phyloP scores from a whole-genome alignment of 2,888 invertebrate species.

The Tipula confusa region DNA sequence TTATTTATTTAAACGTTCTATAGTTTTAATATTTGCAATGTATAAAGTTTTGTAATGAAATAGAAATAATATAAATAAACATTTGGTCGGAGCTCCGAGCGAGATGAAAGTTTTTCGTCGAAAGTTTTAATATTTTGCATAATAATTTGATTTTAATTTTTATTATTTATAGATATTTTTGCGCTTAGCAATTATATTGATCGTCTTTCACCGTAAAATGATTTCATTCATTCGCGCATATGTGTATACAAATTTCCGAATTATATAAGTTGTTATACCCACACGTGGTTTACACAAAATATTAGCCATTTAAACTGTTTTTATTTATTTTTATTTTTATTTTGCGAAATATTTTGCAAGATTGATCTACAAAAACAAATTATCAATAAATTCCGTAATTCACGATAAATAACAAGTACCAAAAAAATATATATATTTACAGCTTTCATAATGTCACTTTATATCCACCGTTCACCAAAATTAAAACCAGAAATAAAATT shows the following conservation, averaged over 20 bases:
- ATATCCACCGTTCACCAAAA: neutral
- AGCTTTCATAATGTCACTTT: neutral
- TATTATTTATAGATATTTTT: conserved; percentile 3
- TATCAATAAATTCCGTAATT: neutral
- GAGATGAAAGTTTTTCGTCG: neutral
- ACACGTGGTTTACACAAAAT: neutral
- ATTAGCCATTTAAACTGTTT: neutral
- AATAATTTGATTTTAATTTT: neutral
- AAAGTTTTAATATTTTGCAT: neutral
- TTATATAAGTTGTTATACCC: neutral
- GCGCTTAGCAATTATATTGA: neutral
- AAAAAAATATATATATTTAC: neutral
- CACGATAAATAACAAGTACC: conserved; percentile 12
- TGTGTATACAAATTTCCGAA: neutral
- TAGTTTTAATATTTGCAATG: neutral
- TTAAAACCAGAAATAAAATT: neutral
- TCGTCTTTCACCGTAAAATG: neutral
- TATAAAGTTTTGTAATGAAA: neutral
- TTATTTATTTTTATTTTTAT: no score
- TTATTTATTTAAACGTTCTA: neutral
- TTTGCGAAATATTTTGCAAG: neutral
- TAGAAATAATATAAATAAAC: neutral
- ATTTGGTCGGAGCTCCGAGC: neutral
- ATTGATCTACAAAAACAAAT: neutral
- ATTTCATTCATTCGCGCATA: neutral